Conservation (phyloP, 1,140 invertebrate genomes). For the Cotesia glomerata region DNA sequence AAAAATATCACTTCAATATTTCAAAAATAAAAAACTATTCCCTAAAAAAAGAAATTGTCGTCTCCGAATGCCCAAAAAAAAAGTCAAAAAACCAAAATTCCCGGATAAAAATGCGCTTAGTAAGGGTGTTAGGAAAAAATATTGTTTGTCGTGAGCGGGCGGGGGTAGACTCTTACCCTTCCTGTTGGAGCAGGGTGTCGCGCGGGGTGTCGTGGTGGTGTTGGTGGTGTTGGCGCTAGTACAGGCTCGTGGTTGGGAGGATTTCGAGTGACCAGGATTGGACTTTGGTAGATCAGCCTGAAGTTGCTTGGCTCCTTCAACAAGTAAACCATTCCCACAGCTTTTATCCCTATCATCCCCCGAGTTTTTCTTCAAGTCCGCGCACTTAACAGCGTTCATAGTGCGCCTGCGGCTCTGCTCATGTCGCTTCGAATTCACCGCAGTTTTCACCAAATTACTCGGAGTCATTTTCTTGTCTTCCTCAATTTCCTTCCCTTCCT, state of each 20-base stretch:
- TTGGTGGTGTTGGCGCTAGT: constrained; percentile 62
- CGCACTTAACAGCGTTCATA: constrained; percentile 52
- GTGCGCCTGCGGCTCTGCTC: constrained; percentile 61
- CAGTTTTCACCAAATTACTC: constrained; percentile 70
- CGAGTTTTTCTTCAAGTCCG: constrained; percentile 25
- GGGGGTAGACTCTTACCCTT: constrained; percentile 65
- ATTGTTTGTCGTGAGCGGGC: constrained; percentile 50
- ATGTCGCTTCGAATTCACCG: constrained; percentile 69
- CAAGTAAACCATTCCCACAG: not conserved
- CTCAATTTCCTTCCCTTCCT: constrained; percentile 1
- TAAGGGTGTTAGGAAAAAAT: not conserved
- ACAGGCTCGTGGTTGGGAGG: constrained; percentile 59
- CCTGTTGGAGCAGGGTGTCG: constrained; percentile 65
- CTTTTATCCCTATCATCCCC: constrained; percentile 37
- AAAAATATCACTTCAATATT: no score
- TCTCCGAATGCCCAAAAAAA: no score
- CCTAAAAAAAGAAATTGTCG: no score
- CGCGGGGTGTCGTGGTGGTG: constrained; percentile 64
- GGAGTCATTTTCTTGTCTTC: constrained; percentile 64
- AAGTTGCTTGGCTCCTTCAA: not conserved
- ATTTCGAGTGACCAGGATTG: constrained; percentile 52
- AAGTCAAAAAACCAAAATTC: no score
- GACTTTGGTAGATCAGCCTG: constrained; percentile 27
- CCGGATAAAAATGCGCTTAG: not conserved
- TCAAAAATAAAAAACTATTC: no score